Conservation (phyloP, 2,888 invertebrate genomes). For the Gandaritis pyraliata region DNA sequence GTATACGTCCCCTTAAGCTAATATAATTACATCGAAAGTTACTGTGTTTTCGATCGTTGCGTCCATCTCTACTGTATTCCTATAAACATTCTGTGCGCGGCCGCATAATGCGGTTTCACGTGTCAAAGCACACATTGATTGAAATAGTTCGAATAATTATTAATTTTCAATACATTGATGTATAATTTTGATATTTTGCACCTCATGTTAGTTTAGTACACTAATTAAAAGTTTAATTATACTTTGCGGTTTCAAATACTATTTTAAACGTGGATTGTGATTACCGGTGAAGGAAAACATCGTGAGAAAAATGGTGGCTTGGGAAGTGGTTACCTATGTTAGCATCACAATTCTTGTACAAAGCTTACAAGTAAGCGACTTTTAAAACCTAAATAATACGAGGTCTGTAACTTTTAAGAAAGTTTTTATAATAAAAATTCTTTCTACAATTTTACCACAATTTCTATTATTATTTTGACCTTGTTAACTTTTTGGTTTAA, state of each 20-base stretch:
- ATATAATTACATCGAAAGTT: too few relatives aligned
- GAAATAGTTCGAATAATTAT: constrained; percentile 25
- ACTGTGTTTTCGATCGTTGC: background rate
- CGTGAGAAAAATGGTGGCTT: too few relatives aligned
- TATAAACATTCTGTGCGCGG: background rate
- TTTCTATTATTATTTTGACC: too few relatives aligned
- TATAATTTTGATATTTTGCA: constrained; percentile 17
- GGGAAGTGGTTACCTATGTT: too few relatives aligned
- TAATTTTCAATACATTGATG: constrained; percentile 18
- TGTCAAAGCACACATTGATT: constrained; percentile 28
- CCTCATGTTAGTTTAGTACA: constrained; percentile 6
- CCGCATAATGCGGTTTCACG: constrained; percentile 27
- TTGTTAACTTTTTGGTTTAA: background rate
- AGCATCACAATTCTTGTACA: too few relatives aligned
- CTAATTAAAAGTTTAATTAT: constrained; percentile 20
- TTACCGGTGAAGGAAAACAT: too few relatives aligned
- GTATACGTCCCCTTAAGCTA: too few relatives aligned
- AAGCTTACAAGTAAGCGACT: too few relatives aligned
- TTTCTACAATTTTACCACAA: too few relatives aligned
- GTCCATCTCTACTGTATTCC: constrained; percentile 7
- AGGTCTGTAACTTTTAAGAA: too few relatives aligned
- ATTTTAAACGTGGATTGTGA: background rate
- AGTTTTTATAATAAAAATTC: too few relatives aligned
- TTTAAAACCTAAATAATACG: too few relatives aligned
- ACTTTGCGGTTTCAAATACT: background rate